A percentile compares a stretch with the other conserved stretches of the same genome.
Evolutionary conservation across 1,140 invertebrate genomes (phyloP).

Genomic region (Polyergus mexicanus): DNA sequence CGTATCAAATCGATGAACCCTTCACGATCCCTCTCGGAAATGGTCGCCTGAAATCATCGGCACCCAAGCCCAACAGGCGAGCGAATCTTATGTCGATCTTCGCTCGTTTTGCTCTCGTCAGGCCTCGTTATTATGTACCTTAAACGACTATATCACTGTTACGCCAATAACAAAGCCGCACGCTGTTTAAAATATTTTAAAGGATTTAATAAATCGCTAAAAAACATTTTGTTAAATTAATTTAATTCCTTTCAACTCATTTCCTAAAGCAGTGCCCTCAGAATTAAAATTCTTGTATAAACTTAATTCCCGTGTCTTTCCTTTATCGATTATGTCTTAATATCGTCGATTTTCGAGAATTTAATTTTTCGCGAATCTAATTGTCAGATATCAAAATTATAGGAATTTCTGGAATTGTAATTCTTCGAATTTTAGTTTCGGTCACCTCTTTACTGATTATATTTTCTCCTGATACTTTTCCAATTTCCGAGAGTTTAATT

Average conservation of each 20-base stretch:
- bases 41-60: constrained; percentile 2
- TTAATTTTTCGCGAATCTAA: too few species aligned
- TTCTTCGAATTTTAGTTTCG: too few species aligned
- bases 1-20: constrained; percentile 33
- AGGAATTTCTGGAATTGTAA: too few species aligned
- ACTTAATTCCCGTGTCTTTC: too few species aligned
- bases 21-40: not conserved
- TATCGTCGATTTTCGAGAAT: too few species aligned
- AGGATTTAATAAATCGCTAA: constrained; percentile 80
- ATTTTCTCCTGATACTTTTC: not conserved
- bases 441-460: not conserved
- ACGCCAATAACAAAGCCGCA: constrained; percentile 77
- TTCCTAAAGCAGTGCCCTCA: not conserved
- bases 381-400: too few species aligned
- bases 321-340: too few species aligned
- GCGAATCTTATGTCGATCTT: constrained; percentile 65
- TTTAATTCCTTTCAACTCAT: not conserved
- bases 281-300: not conserved
- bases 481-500: not conserved
- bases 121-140: constrained; percentile 75
- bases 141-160: constrained; percentile 77
- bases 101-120: constrained; percentile 69
- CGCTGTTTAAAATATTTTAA: constrained; percentile 81
- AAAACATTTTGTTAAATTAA: constrained; percentile 45
- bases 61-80: not conserved